Evolutionary conservation across 2,888 invertebrate genomes (phyloP).

Genomic region (Eilema depressum): DNA sequence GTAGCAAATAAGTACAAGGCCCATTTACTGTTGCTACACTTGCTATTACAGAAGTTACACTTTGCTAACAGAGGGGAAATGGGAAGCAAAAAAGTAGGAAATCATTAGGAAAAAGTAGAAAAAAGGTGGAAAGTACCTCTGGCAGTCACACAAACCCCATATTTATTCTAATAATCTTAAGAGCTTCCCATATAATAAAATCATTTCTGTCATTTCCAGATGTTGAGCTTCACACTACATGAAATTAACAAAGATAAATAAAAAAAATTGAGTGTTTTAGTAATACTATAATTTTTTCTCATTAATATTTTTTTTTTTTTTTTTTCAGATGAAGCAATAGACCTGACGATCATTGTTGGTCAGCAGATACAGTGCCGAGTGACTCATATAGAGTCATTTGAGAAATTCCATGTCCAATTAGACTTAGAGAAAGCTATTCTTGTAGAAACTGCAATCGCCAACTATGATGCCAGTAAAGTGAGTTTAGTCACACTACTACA

Average conservation of each 20-base stretch:
- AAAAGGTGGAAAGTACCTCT: too few species aligned
- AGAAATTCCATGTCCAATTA: slow-evolving; percentile 76
- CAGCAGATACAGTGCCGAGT: slow-evolving; percentile 80
- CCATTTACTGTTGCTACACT: not conserved
- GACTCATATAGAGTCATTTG: slow-evolving; percentile 76
- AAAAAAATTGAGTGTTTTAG: not conserved
- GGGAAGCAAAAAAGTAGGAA: too few species aligned
- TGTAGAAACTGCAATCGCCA: slow-evolving; percentile 76
- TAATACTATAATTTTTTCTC: not conserved
- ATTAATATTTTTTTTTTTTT: too few species aligned
- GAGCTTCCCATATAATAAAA: too few species aligned
- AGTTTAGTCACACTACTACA: slow-evolving; percentile 31
- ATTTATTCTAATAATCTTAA: too few species aligned
- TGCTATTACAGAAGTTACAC: not conserved
- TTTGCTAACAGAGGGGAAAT: not conserved
- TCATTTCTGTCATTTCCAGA: too few species aligned
- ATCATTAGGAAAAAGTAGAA: too few species aligned
- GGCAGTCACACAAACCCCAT: too few species aligned
- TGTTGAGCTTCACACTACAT: too few species aligned
- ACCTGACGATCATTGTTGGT: slow-evolving; percentile 78
- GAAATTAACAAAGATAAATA: too few species aligned
- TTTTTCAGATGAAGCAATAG: slow-evolving; percentile 80
- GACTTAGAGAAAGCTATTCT: slow-evolving; percentile 77
- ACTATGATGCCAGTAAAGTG: slow-evolving; percentile 69
- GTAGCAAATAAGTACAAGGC: not conserved